Evolutionary conservation across 2,888 invertebrate species (phyloP).

Genomic region (Erebia ligea): DNA sequence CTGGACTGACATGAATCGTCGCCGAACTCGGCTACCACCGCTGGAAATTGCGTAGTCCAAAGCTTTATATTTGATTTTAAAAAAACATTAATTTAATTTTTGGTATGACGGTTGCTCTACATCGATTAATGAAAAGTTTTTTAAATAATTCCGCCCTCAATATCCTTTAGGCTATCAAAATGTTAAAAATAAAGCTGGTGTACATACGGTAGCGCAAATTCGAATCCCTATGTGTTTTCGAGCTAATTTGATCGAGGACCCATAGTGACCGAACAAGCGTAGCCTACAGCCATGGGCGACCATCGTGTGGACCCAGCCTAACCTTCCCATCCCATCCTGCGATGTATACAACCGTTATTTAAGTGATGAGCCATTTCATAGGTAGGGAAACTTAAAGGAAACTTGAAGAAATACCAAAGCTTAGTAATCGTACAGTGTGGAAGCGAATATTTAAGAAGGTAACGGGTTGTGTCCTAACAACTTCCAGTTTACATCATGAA

Average conservation of each 20-base stretch:
- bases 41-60: conserved; percentile 46
- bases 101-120: conserved; percentile 47
- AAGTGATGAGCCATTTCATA: conserved; percentile 65
- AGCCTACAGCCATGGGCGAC: conserved; percentile 75
- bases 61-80: conserved; percentile 34
- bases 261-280: conserved; percentile 59
- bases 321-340: conserved; percentile 24
- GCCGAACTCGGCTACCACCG: conserved; percentile 32
- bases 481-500: not conserved
- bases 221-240: conserved; percentile 53
- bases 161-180: conserved; percentile 26
- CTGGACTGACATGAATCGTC: conserved; percentile 1
- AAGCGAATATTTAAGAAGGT: not conserved
- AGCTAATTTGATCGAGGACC: conserved; percentile 46
- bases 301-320: conserved; percentile 62
- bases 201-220: conserved; percentile 64
- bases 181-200: conserved; percentile 51
- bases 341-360: conserved; percentile 29
- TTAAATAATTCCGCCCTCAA: not conserved
- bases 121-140: not conserved
- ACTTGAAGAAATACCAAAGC: not conserved
- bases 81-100: conserved; percentile 4
- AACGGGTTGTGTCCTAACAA: not conserved
- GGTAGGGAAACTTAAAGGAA: conserved; percentile 47
- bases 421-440: not conserved